Conservation (phyloP, 2,888 invertebrate species). For the Parnassius mnemosyne region DNA sequence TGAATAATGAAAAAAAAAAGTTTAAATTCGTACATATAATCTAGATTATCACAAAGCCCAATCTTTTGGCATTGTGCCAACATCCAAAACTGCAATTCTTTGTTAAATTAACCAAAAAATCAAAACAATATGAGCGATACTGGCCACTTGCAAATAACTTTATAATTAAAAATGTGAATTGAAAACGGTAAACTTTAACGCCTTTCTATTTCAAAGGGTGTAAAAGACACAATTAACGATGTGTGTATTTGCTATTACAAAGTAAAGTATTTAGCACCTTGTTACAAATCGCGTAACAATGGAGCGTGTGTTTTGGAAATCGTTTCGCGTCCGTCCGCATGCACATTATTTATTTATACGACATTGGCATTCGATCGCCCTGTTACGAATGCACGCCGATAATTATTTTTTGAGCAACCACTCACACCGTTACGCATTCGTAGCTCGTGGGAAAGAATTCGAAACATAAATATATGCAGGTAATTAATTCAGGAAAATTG, state of each 20-base stretch:
- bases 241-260: neutral
- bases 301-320: slow-evolving; percentile 34
- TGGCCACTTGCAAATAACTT: too few relatives aligned
- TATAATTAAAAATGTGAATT: too few relatives aligned
- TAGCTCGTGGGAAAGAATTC: slow-evolving; percentile 6
- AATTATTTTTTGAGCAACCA: slow-evolving; percentile 4
- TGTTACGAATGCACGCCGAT: slow-evolving; percentile 41
- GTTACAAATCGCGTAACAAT: slow-evolving; percentile 29
- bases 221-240: neutral
- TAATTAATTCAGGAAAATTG: neutral
- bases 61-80: too few relatives aligned
- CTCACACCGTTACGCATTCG: slow-evolving; percentile 2
- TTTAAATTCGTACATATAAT: too few relatives aligned
- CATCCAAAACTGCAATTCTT: too few relatives aligned
- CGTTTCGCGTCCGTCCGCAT: slow-evolving; percentile 27
- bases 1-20: too few relatives aligned
- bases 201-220: too few relatives aligned
- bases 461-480: neutral
- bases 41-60: too few relatives aligned
- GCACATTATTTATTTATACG: slow-evolving; percentile 26
- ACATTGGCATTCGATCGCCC: slow-evolving; percentile 37
- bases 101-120: too few relatives aligned
- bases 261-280: neutral
- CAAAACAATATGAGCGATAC: too few relatives aligned
- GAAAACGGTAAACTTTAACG: too few relatives aligned